Percentiles rank a stretch among this genome's conserved stretches.
phyloP scores from a whole-genome alignment of 1,140 invertebrate genomes.

The Gryon sp. region DNA sequence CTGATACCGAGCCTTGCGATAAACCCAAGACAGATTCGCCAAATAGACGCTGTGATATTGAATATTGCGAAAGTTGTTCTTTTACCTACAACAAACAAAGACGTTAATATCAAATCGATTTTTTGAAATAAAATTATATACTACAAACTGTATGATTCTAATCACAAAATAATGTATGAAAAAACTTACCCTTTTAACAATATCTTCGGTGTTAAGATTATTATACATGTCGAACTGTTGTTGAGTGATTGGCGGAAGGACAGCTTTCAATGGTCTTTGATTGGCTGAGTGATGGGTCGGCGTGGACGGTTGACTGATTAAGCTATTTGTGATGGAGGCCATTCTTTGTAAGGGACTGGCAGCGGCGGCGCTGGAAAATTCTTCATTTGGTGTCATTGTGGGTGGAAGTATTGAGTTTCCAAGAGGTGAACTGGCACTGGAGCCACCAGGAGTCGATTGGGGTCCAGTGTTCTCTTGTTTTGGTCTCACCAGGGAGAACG shows the following conservation, averaged over 20 bases:
- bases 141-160: neutral
- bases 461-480: constrained; percentile 87
- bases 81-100: constrained; percentile 84
- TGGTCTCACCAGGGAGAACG: constrained; percentile 90
- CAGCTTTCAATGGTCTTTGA: constrained; percentile 94
- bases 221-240: constrained; percentile 99
- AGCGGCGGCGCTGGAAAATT: constrained; percentile 87
- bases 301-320: constrained; percentile 94
- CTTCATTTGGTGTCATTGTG: constrained; percentile 87
- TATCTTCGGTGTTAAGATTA: constrained; percentile 98
- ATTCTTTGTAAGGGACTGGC: constrained; percentile 96
- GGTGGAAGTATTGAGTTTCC: constrained; percentile 91
- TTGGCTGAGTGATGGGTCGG: constrained; percentile 89
- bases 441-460: constrained; percentile 82
- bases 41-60: constrained; percentile 98
- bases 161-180: neutral
- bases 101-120: too few relatives aligned
- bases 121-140: neutral
- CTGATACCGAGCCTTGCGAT: constrained; percentile 97
- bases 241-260: constrained; percentile 98
- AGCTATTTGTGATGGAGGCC: constrained; percentile 98
- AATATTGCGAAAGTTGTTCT: constrained; percentile 98
- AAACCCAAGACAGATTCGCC: constrained; percentile 98
- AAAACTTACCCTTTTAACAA: constrained; percentile 91
- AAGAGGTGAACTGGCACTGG: constrained; percentile 86